Evolutionary conservation across 2,797 vertebrate species (phyloP).

Genomic region (Gambelia wislizenii): DNA sequence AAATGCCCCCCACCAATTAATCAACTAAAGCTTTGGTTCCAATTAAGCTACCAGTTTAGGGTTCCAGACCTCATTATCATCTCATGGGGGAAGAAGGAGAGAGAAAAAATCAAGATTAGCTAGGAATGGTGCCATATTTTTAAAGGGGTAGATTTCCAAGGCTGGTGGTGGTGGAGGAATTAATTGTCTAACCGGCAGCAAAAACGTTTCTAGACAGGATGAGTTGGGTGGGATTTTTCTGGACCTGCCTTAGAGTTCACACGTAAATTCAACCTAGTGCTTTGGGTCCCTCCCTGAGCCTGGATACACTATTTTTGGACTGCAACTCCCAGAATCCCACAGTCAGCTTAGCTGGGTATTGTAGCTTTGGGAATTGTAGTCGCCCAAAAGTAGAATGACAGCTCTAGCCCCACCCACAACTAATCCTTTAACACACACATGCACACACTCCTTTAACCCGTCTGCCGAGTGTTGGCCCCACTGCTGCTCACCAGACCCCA

Average conservation of each 20-base stretch:
- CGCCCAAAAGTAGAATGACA: too few relatives aligned
- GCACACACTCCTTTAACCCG: neutral
- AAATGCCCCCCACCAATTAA: conserved; percentile 21
- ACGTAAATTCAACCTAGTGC: too few relatives aligned
- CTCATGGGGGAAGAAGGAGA: neutral
- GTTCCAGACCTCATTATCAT: neutral
- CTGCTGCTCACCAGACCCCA: conserved; percentile 89
- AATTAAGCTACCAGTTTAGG: conserved; percentile 16
- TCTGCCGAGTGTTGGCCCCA: fast-evolving
- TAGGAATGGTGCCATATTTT: neutral
- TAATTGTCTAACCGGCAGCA: neutral
- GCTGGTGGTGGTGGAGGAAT: too few relatives aligned
- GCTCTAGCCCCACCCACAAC: fast-evolving
- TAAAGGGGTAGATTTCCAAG: neutral
- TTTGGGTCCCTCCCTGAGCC: too few relatives aligned
- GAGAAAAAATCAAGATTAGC: neutral
- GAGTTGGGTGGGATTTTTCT: neutral
- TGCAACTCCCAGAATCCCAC: neutral
- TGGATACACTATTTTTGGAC: neutral
- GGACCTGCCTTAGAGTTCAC: too few relatives aligned
- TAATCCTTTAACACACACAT: too few relatives aligned
- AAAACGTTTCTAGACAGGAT: neutral
- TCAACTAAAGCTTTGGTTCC: neutral
- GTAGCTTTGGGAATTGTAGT: too few relatives aligned
- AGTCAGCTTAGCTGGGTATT: neutral